Percentiles rank a stretch among this genome's conserved stretches.
These are phyloP conservation scores for Galbula dea DNA, from an alignment of 2,113 vertebrate species.

Conservation along the genomic window DNA sequence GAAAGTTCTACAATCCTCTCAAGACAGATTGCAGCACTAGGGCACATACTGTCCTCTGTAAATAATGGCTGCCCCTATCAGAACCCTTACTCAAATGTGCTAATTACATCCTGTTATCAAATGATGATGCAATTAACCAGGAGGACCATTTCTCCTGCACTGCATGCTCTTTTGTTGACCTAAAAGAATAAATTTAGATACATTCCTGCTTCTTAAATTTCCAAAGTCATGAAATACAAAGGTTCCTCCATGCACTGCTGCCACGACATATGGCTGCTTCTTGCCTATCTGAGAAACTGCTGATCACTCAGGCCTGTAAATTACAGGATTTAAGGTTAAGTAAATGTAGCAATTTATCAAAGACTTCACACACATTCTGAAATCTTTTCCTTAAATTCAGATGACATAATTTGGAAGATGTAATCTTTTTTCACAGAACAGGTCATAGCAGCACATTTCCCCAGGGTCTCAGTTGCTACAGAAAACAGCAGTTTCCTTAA, in stretches of 20 bases:
- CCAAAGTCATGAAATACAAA: background rate
- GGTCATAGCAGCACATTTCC: background rate
- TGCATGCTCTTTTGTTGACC: background rate
- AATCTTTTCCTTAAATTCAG: background rate
- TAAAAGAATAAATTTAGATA: background rate
- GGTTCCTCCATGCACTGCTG: background rate
- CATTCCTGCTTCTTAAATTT: background rate
- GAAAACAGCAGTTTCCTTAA: background rate
- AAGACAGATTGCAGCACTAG: background rate
- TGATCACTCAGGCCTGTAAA: background rate
- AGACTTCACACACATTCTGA: background rate
- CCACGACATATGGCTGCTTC: background rate
- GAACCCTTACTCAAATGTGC: background rate
- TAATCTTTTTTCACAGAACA: background rate
- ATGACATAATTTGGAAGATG: background rate
- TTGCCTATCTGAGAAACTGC: background rate
- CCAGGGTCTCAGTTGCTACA: background rate
- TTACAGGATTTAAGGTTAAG: background rate
- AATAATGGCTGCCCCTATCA: background rate
- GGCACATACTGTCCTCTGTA: background rate
- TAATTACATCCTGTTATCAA: constrained; percentile 50
- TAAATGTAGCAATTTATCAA: background rate
- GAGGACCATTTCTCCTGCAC: background rate
- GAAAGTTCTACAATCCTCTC: background rate
- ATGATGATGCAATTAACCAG: constrained; percentile 31